Evolutionary conservation across 2,797 vertebrate genomes (phyloP).

Genomic region (Hephaestus fuliginosus): DNA sequence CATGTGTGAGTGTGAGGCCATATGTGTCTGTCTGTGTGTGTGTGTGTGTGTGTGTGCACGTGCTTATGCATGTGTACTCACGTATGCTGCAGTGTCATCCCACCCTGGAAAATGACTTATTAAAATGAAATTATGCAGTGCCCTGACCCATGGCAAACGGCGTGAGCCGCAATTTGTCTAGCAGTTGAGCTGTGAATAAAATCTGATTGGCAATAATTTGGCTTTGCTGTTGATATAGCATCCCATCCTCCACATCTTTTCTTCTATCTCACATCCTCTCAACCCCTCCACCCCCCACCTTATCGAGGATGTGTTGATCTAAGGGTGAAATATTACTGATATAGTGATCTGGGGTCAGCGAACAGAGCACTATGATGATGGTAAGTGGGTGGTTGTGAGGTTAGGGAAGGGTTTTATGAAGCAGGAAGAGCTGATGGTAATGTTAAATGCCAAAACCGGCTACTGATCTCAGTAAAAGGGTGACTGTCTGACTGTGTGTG

Average conservation of each 20-base stretch:
- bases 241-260: conserved; percentile 67
- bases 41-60: conserved; percentile 68
- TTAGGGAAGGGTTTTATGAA: conserved; percentile 69
- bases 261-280: conserved; percentile 50
- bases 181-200: conserved; percentile 93
- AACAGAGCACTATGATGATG: conserved; percentile 71
- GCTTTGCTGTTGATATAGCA: conserved; percentile 86
- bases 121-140: conserved; percentile 93
- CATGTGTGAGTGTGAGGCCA: conserved; percentile 41
- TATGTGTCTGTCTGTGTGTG: conserved; percentile 66
- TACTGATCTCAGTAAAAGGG: conserved; percentile 71
- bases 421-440: conserved; percentile 74
- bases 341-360: conserved; percentile 76
- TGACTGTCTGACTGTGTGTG: conserved; percentile 43
- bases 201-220: conserved; percentile 94
- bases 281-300: conserved; percentile 8
- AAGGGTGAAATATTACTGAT: conserved; percentile 84
- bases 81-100: conserved; percentile 73
- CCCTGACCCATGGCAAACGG: conserved; percentile 93
- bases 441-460: conserved; percentile 80
- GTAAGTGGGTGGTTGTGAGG: conserved; percentile 73
- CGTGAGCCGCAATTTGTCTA: conserved; percentile 92
- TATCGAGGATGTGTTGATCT: conserved; percentile 75
- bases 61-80: conserved; percentile 57
- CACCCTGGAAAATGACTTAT: conserved; percentile 90